Base-by-base conservation (phyloP, 1,140 invertebrate species). In the Drosophila gunungcola region DNA sequence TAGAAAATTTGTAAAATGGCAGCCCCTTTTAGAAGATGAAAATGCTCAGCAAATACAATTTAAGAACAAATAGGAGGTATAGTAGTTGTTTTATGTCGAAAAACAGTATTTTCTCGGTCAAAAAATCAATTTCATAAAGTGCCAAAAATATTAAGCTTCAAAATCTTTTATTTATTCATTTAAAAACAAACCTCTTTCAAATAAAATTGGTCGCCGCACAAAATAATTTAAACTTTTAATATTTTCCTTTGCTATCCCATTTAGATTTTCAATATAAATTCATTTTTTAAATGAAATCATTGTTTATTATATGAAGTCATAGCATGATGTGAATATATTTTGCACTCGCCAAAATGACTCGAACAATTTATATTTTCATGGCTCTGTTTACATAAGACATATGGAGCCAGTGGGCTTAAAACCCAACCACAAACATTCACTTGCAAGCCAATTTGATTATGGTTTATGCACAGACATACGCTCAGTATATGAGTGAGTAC, bases 401-500 rank as follows among this genome's bases (percentile, higher is more conserved):
- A 34, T 39, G 49, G 41, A 46, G 16, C 42, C 38, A 60, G 34
- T 42, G 60, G 38, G 25, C 21, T 27, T n/a, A 16, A 9, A 38
- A 32, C 21, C 48, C 32, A 43, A 7, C 62, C 65, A 27, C 42
- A 41, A 70, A 45, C 25, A 49, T 70, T 11, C 11, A 43, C 49
- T 56, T 42, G 27, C 12, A 34, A 16, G 64, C 41, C 36, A 70
- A 70, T 70, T 57, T 55, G 68, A 49, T 69, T 45, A 39, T 36
- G 42, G 38, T 70, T 69, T 69, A 69, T 69, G 41, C 42, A 68
- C 25, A 68, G 39, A 55, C 16, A 55, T 34, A 38, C 27, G 38
- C 36, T 29, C 7, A 9, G 11, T 11, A 13, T 29, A 4, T 27
- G n/a, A 41, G 25, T 11, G 13, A 13, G 53, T 39, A 54, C 12